phyloP scores from a whole-genome alignment of 1,140 invertebrate species.

The Augochlora pura region DNA sequence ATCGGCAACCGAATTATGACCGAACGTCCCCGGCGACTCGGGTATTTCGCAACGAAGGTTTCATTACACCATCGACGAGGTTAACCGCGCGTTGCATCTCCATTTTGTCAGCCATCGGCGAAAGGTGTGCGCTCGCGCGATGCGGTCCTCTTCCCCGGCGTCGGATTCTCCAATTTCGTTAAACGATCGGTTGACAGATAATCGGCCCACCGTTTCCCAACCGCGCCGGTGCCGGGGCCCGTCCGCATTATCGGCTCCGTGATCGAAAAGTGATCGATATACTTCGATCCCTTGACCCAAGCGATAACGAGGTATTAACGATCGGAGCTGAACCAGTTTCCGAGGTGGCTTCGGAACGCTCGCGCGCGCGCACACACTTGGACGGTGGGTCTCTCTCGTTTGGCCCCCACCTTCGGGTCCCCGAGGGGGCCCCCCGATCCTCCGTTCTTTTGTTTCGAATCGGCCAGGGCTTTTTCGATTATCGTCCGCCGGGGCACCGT shows the following conservation, averaged over 20 bases:
- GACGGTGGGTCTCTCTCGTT: slow-evolving; percentile 25
- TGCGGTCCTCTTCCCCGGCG: too few species aligned
- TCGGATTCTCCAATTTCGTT: slow-evolving; percentile 18
- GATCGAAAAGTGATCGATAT: slow-evolving; percentile 63
- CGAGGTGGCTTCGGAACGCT: slow-evolving; percentile 39
- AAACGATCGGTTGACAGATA: slow-evolving; percentile 35
- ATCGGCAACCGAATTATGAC: too few species aligned
- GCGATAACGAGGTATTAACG: slow-evolving; percentile 76
- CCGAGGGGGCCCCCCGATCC: too few species aligned
- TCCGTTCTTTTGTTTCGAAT: slow-evolving; percentile 71
- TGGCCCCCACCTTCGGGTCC: slow-evolving; percentile 44
- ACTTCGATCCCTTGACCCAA: slow-evolving; percentile 58
- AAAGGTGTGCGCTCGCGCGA: too few species aligned
- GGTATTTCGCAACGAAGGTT: too few species aligned
- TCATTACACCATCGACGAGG: too few species aligned
- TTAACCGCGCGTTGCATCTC: too few species aligned
- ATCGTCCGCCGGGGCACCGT: slow-evolving; percentile 70
- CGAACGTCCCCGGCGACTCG: too few species aligned
- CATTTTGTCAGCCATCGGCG: too few species aligned
- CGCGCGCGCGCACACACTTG: slow-evolving; percentile 44
- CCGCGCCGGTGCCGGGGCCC: background rate
- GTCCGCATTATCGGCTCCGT: slow-evolving; percentile 45
- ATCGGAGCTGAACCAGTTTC: slow-evolving; percentile 65
- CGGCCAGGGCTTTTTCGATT: slow-evolving; percentile 76
- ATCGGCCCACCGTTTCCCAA: slow-evolving; percentile 6